Conservation (phyloP, 2,113 vertebrate species). For the Tylochromis polylepis region DNA sequence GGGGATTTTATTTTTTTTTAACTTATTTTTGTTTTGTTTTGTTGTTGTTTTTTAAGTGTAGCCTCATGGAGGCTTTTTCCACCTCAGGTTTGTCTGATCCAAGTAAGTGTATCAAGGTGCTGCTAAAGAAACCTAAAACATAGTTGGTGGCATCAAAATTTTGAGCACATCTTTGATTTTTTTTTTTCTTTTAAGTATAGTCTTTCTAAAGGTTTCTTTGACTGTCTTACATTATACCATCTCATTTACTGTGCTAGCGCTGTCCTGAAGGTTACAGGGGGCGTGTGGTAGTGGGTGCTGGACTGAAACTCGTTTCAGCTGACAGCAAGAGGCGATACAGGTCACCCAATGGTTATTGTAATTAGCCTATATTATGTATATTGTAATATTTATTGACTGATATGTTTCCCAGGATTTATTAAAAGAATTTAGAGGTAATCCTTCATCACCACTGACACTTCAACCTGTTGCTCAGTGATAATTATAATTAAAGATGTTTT, state of each 20-base stretch:
- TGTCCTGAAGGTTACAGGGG: not conserved
- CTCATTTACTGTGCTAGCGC: not conserved
- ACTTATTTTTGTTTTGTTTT: not conserved
- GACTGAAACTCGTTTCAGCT: not conserved
- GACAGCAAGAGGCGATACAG: not conserved
- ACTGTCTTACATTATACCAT: not conserved
- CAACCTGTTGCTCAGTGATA: not conserved
- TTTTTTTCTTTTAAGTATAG: not conserved
- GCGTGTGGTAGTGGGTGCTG: not conserved
- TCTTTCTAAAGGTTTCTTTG: not conserved
- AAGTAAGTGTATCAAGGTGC: not conserved
- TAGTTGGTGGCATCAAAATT: not conserved
- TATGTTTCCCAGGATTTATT: not conserved
- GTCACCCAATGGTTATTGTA: not conserved
- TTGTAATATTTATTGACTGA: not conserved
- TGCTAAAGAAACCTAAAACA: not conserved
- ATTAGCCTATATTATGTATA: not conserved
- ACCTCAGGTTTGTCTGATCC: not conserved
- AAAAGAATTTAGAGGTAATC: not conserved
- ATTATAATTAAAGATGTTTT: not conserved
- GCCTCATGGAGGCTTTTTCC: not conserved
- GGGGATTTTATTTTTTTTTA: not conserved
- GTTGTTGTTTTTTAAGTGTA: not conserved
- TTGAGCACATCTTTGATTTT: not conserved
- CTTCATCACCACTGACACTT: not conserved